Percentiles rank a stretch among this genome's conserved stretches.
These are phyloP conservation scores for Drosophila repleta DNA, from an alignment of 1,140 invertebrate species.

Conservation along the genomic window DNA sequence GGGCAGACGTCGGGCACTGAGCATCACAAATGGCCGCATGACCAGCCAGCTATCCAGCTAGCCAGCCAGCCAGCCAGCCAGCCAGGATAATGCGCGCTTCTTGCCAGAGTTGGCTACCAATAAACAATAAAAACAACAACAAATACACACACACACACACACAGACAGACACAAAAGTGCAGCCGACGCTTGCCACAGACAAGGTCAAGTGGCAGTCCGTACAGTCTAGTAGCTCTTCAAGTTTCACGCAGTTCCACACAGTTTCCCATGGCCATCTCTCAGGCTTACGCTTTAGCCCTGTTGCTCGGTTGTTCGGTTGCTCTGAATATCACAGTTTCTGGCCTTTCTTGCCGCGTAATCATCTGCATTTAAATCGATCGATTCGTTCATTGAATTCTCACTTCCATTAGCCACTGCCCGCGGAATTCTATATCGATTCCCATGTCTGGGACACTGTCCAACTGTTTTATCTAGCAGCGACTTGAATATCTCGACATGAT, in stretches of 20 bases:
- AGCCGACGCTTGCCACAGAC: constrained; percentile 41
- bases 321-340: constrained; percentile 9
- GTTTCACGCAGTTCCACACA: neutral
- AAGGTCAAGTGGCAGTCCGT: constrained; percentile 48
- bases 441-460: constrained; percentile 35
- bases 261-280: constrained; percentile 33
- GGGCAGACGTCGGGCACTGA: constrained; percentile 31
- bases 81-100: constrained; percentile 41
- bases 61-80: constrained; percentile 25
- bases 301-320: neutral
- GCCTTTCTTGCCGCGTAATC: constrained; percentile 30
- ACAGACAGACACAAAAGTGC: constrained; percentile 18
- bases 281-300: neutral
- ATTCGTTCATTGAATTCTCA: constrained; percentile 23
- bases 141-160: too few species aligned
- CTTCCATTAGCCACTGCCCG: constrained; percentile 35
- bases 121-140: constrained; percentile 16
- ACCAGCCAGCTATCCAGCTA: constrained; percentile 17
- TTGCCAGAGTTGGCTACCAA: constrained; percentile 23
- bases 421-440: neutral
- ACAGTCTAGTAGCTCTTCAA: constrained; percentile 29
- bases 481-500: constrained; percentile 37
- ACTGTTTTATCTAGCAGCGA: constrained; percentile 33
- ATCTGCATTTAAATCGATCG: constrained; percentile 46
- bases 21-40: constrained; percentile 41